Evolutionary conservation across 2,888 invertebrate species (phyloP), one percentile per base, ranked within the genome.

Genomic region (Nasonovia ribisnigri): DNA sequence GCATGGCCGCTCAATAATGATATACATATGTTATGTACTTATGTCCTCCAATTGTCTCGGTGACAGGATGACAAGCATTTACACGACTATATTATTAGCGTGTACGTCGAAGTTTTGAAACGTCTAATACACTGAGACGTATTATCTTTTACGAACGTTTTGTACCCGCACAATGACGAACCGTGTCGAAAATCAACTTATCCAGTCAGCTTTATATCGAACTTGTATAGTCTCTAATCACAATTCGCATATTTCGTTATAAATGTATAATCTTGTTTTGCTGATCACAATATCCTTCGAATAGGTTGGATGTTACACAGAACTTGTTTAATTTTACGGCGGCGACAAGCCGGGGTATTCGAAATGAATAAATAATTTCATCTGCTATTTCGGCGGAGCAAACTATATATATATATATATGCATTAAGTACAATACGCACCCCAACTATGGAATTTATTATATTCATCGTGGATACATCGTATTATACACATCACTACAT

Each of bases 321-420:
- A 77, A 77, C 8, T 77, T 77, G 36, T 77, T 77, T 77, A 36
- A 4, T 20, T 77, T 20, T 29, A 77, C 36, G 8, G 77, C 6
- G 36, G 77, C 77, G 51, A 20, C 48, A 48, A 48, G 46, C 46
- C 46, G 67, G n/a, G 16, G 5, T 36, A 67, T 67, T n/a, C 77
- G 20, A 77, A 36, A 16, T 77, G 77, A 77, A 77, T 77, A 77
- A 77, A 77, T 77, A 77, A 77, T 77, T 77, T 77, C 77, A 36
- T 77, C 36, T 36, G 36, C 20, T 2, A 36, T 77, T 36, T 36
- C 6, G 77, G 36, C 3, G 77, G 36, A 36, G 77, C 36, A 20
- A 77, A 36, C 36, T 77, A 0, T 77, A 77, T 67, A 51, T 48
- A 51, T 51, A 51, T 51, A 51, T 26, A 6, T 57, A 3, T 20